Percentiles rank a stretch among this genome's conserved stretches.
These are phyloP conservation scores for Ommatoiulus sabulosus DNA, from an alignment of 2,888 invertebrate species.

Conservation along the genomic window DNA sequence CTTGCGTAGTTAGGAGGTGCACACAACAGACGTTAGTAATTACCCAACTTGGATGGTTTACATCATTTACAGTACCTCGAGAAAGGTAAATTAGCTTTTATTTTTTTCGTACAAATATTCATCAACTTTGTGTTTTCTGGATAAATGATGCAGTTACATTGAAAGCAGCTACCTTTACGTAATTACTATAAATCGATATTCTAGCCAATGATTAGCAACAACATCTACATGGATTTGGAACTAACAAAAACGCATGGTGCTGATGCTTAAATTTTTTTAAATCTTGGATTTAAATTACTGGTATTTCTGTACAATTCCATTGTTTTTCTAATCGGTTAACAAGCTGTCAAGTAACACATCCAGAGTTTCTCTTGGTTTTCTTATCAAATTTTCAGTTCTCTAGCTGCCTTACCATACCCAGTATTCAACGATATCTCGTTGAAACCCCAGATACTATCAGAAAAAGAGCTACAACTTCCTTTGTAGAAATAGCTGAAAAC, in stretches of 20 bases:
- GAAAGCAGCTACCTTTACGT: background rate
- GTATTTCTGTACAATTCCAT: background rate
- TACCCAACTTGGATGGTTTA: background rate
- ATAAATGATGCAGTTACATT: background rate
- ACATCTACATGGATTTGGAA: background rate
- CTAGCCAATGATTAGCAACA: no score
- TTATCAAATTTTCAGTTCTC: background rate
- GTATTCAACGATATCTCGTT: background rate
- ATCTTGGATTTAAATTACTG: background rate
- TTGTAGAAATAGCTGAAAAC: background rate
- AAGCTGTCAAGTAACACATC: background rate
- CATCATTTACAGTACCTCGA: background rate
- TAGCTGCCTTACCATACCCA: background rate
- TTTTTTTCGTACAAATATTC: background rate
- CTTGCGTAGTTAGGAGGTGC: background rate
- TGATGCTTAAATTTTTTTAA: background rate
- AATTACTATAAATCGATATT: background rate
- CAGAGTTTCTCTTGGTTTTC: background rate
- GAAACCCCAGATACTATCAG: background rate
- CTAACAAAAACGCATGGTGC: background rate
- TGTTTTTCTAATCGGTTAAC: background rate
- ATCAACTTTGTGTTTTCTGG: background rate
- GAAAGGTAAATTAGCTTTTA: background rate
- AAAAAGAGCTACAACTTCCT: background rate
- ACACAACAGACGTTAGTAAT: background rate